These are phyloP conservation scores for Amniataba percoides DNA, from an alignment of 2,797 vertebrate species.

Conservation along the genomic window DNA sequence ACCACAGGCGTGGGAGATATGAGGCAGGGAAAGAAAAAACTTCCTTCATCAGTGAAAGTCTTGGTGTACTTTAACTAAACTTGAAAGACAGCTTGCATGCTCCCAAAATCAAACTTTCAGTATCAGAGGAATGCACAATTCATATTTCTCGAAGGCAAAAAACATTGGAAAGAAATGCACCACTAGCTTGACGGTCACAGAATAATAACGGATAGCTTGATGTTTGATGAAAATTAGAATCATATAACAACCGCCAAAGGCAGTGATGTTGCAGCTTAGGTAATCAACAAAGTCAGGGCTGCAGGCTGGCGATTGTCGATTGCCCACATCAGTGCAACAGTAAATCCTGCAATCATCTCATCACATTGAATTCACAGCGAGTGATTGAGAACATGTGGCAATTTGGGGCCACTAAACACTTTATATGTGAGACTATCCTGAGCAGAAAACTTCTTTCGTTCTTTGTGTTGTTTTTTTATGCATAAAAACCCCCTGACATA, in stretches of 20 bases:
- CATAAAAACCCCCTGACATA: background rate
- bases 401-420: slow-evolving; percentile 25
- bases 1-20: background rate
- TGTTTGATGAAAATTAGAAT: slow-evolving; percentile 32
- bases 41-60: background rate
- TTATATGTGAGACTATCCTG: slow-evolving; percentile 1
- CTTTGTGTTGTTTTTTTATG: background rate
- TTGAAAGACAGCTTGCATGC: background rate
- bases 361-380: slow-evolving; percentile 20
- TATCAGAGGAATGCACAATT: background rate
- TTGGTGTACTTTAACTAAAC: background rate
- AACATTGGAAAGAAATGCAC: background rate
- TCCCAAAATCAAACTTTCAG: background rate
- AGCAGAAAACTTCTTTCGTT: background rate
- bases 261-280: slow-evolving; percentile 23
- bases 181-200: background rate
- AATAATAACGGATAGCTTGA: slow-evolving; percentile 24
- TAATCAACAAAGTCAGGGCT: slow-evolving; percentile 44
- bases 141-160: background rate
- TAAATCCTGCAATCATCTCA: slow-evolving; percentile 52
- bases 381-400: slow-evolving; percentile 42
- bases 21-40: background rate
- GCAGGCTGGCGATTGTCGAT: slow-evolving; percentile 21
- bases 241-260: slow-evolving; percentile 17
- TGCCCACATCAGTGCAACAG: slow-evolving; percentile 24